Evolutionary conservation across 2,113 vertebrate species (phyloP).

Genomic region (Glaucidium brasilianum): DNA sequence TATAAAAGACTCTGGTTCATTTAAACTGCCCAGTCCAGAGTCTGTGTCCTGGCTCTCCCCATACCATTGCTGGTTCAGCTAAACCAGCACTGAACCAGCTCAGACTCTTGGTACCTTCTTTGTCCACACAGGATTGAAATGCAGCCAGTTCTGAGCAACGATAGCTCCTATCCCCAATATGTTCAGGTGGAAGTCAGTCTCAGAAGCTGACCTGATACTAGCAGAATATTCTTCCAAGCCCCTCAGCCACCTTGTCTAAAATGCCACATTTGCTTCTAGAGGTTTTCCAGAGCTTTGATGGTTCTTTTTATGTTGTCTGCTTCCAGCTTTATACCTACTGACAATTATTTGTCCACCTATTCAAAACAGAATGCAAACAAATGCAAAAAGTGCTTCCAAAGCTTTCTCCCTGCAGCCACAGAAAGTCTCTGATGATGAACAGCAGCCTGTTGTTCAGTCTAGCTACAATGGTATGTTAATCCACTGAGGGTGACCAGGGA

Average conservation of each 20-base stretch:
- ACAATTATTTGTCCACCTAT: slow-evolving; percentile 21
- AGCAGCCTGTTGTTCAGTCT: slow-evolving; percentile 5
- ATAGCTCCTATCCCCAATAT: not conserved
- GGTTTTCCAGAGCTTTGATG: not conserved
- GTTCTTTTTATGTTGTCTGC: not conserved
- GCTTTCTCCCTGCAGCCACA: not conserved
- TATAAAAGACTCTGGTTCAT: not conserved
- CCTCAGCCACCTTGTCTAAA: not conserved
- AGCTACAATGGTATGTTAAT: slow-evolving; percentile 39
- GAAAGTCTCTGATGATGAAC: slow-evolving; percentile 19
- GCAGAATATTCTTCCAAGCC: not conserved
- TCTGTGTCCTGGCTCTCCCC: not conserved
- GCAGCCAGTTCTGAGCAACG: not conserved
- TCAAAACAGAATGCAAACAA: slow-evolving; percentile 23
- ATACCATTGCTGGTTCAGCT: not conserved
- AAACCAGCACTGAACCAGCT: not conserved
- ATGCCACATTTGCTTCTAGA: not conserved
- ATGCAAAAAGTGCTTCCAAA: slow-evolving; percentile 38
- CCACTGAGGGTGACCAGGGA: not conserved
- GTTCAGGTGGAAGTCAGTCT: not conserved
- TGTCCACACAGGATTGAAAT: not conserved
- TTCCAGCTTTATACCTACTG: not conserved
- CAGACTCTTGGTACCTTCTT: not conserved
- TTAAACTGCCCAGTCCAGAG: not conserved
- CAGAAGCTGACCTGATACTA: not conserved